Percentiles rank a stretch among this genome's conserved stretches.
Conservation (phyloP, 1,140 invertebrate species). For the Drosophila watanabei region DNA sequence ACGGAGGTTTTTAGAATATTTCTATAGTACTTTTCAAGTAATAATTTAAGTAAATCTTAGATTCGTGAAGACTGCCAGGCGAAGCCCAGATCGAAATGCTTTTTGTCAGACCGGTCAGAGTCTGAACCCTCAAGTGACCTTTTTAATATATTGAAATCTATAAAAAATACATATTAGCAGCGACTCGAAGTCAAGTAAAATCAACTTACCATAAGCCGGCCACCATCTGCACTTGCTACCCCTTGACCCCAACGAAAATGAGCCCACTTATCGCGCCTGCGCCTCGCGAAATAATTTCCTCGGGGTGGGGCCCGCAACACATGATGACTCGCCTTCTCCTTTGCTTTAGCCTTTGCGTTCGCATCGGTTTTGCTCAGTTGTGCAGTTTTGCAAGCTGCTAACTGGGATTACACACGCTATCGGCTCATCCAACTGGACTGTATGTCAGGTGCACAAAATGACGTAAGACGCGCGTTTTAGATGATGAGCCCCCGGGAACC, state of each 20-base stretch:
- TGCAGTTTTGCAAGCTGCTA: slow-evolving; percentile 53
- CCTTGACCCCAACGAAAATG: background rate
- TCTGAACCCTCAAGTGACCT: no score
- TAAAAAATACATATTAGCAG: background rate
- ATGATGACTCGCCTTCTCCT: slow-evolving; percentile 46
- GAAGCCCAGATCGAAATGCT: background rate
- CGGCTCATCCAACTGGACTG: slow-evolving; percentile 44
- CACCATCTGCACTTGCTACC: slow-evolving; percentile 6
- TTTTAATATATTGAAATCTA: background rate
- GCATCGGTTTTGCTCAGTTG: slow-evolving; percentile 61
- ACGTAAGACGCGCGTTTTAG: slow-evolving; percentile 58
- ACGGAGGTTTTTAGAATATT: no score
- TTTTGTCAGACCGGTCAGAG: background rate
- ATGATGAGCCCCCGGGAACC: slow-evolving; percentile 84
- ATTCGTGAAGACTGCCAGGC: background rate
- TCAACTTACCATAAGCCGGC: background rate
- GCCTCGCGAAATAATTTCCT: slow-evolving; percentile 23
- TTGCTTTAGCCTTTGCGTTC: slow-evolving; percentile 15
- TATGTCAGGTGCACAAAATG: slow-evolving; percentile 55
- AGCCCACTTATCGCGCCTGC: slow-evolving; percentile 53
- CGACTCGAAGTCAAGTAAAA: slow-evolving; percentile 1
- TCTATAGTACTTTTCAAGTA: background rate
- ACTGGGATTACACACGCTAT: slow-evolving; percentile 56
- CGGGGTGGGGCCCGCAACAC: slow-evolving; percentile 63
- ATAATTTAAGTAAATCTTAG: background rate